Conservation (phyloP, 2,888 invertebrate genomes). For the Baronia brevicornis region DNA sequence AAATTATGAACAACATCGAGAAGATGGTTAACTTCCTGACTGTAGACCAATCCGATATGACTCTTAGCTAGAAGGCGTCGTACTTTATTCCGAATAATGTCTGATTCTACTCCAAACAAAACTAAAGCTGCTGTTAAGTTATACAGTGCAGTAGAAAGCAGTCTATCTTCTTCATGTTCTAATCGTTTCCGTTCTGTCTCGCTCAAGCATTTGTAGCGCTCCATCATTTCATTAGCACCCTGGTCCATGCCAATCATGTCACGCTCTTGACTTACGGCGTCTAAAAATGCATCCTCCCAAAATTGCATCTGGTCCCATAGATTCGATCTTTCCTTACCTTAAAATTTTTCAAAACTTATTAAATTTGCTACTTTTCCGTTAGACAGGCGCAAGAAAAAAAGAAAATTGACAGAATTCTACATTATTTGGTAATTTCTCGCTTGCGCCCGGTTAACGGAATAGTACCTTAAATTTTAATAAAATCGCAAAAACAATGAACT, state of each 20-base stretch:
- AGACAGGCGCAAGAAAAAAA: slow-evolving; percentile 3
- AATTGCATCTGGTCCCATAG: slow-evolving; percentile 99
- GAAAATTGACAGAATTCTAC: too few species aligned
- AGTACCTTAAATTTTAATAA: slow-evolving; percentile 4
- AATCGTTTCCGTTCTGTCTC: slow-evolving; percentile 94
- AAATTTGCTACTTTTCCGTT: background rate
- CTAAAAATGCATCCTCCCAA: slow-evolving; percentile 99
- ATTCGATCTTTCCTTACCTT: slow-evolving; percentile 86
- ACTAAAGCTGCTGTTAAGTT: slow-evolving; percentile 97
- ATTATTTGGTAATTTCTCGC: too few species aligned
- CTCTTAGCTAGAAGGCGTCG: slow-evolving; percentile 96
- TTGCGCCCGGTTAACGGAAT: too few species aligned
- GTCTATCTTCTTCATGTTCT: slow-evolving; percentile 97
- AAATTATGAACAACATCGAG: slow-evolving; percentile 95
- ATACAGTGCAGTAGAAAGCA: slow-evolving; percentile 95
- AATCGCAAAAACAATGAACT: too few species aligned
- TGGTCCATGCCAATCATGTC: slow-evolving; percentile 99
- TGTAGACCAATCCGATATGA: slow-evolving; percentile 97
- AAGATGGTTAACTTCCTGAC: slow-evolving; percentile 97
- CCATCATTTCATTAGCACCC: slow-evolving; percentile 99
- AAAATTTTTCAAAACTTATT: slow-evolving; percentile 8
- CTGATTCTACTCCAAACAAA: slow-evolving; percentile 90
- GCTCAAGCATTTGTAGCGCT: slow-evolving; percentile 93
- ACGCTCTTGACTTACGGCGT: slow-evolving; percentile 97
- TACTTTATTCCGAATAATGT: slow-evolving; percentile 88